Evolutionary conservation across 2,797 vertebrate species (phyloP).

Genomic region (Squalus acanthias): DNA sequence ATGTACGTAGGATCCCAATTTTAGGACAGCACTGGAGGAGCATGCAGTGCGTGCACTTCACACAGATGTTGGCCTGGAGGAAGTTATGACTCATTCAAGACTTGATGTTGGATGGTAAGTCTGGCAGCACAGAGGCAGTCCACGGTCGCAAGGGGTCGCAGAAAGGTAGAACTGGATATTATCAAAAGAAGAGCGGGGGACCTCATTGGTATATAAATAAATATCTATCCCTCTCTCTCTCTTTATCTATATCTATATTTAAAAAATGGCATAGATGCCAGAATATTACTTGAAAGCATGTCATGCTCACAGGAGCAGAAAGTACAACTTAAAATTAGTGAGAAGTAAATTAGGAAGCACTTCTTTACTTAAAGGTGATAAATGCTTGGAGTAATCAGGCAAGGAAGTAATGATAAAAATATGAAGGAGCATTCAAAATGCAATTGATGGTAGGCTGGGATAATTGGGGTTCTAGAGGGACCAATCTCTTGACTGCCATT

Average conservation of each 20-base stretch:
- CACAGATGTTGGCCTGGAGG: background rate
- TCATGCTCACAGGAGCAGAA: background rate
- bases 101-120: background rate
- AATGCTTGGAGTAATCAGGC: background rate
- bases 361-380: background rate
- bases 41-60: no score
- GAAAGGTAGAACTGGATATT: background rate
- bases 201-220: background rate
- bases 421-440: background rate
- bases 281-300: background rate
- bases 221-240: background rate
- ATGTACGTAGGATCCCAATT: no score
- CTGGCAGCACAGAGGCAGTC: background rate
- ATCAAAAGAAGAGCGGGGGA: background rate
- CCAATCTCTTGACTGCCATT: background rate
- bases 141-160: background rate
- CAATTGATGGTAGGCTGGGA: constrained; percentile 3
- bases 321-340: background rate
- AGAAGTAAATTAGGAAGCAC: background rate
- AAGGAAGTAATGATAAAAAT: background rate
- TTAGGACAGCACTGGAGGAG: no score
- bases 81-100: background rate
- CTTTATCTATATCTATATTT: no score
- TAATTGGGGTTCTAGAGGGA: background rate
- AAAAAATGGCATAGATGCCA: background rate